Evolutionary conservation across 2,113 vertebrate species (phyloP), one percentile per base, ranked within the genome.

Genomic region (Malaclemys terrapin): DNA sequence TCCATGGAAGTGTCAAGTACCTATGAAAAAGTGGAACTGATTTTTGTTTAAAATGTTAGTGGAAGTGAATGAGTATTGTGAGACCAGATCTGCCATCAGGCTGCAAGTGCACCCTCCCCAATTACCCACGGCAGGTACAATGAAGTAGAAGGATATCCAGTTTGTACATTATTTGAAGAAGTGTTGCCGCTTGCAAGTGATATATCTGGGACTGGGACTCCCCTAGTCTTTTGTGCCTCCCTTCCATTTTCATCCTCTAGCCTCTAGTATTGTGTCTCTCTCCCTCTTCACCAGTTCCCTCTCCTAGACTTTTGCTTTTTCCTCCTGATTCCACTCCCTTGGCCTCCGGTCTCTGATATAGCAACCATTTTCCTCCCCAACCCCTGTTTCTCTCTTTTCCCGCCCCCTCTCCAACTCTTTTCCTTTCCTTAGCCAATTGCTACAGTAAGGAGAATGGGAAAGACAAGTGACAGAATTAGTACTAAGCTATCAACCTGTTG

Each of bases 361-460:
- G 11, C 27, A 56, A 19, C 12, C 3, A 57, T 69, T 93, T 35
- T 84, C 49, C 89, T 22, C 27, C 25, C 17, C 38, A n/a, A 49
- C 8, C 19, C 31, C 57, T 80, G 1, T 50, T 3, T 1, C 82
- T 35, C 91, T 80, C 8, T 11, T 8, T 85, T 31, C 5, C 72
- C 14, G 17, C 1, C 5, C 59, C 31, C 49, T 0, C 0, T 2
- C 3, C 3, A 5, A 7, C n/a, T 45, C 24, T 29, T 47, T 78
- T 78, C 42, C 42, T 78, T 78, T 78, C 42, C 45, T 31, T 62
- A 62, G 12, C 57, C 57, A 62, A 13, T 62, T 62, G 57, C 27
- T 62, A 62, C 57, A 78, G 25, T 47, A 42, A 47, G 25, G 25
- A 47, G 42, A 78, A 47, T 13, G 12, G 42, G 42, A 25, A 78